Conservation (phyloP, 2,888 invertebrate genomes). For the Leucophenga montana region DNA sequence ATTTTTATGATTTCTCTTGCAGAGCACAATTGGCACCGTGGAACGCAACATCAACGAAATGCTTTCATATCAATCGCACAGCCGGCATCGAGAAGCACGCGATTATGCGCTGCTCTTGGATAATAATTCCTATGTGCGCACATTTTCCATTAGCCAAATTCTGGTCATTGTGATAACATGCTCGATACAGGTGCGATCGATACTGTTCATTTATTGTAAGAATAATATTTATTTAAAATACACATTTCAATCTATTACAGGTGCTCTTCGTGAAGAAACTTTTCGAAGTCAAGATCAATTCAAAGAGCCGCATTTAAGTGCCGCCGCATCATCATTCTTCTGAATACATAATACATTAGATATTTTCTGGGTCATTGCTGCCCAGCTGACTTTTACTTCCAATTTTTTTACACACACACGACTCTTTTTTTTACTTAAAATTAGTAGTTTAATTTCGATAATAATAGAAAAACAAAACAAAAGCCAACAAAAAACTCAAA, state of each 20-base stretch:
- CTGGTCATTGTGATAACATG: conserved; percentile 86
- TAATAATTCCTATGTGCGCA: conserved; percentile 89
- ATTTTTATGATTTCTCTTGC: background rate
- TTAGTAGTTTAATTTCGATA: too few relatives aligned
- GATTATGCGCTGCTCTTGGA: conserved; percentile 87
- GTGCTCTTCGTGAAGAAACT: conserved; percentile 92
- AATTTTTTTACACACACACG: conserved; percentile 30
- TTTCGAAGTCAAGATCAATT: conserved; percentile 83
- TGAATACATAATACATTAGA: background rate
- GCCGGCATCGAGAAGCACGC: conserved; percentile 84
- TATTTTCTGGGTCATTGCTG: conserved; percentile 25
- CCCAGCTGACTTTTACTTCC: conserved; percentile 8
- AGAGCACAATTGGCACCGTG: conserved; percentile 83
- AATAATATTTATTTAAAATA: background rate
- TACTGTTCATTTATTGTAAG: background rate
- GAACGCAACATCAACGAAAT: conserved; percentile 90
- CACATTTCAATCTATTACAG: conserved; percentile 74
- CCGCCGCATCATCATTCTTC: background rate
- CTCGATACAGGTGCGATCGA: conserved; percentile 78
- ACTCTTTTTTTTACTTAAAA: conserved; percentile 41
- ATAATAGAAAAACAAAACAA: too few relatives aligned
- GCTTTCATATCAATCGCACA: conserved; percentile 86
- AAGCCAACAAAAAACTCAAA: too few relatives aligned
- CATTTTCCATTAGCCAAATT: conserved; percentile 92
- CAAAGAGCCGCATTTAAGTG: conserved; percentile 72